A percentile compares a stretch with the other conserved stretches of the same genome.
These are phyloP conservation scores for Pissodes strobi DNA, from an alignment of 1,140 invertebrate genomes.

Conservation along the genomic window DNA sequence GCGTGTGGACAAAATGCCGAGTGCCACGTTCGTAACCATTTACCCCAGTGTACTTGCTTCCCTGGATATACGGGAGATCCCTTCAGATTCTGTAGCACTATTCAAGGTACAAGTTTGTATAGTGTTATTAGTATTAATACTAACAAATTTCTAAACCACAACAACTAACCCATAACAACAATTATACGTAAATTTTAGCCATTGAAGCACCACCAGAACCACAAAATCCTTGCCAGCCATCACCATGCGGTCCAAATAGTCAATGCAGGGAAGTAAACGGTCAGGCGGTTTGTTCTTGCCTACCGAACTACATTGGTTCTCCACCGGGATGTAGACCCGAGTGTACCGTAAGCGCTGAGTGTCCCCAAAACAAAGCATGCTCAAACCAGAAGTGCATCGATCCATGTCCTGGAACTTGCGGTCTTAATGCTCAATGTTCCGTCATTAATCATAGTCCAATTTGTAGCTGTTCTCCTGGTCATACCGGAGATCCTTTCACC, in stretches of 20 bases:
- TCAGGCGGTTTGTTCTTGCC: no score
- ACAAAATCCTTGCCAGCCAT: conserved; percentile 66
- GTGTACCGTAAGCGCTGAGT: conserved; percentile 79
- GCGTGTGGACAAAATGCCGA: no score
- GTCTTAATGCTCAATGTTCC: conserved; percentile 65
- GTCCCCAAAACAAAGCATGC: conserved; percentile 72
- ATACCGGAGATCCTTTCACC: no score
- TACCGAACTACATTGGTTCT: no score
- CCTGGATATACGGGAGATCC: conserved; percentile 67
- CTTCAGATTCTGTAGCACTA: conserved; percentile 61
- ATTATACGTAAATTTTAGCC: conserved; percentile 69
- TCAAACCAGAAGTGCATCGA: no score
- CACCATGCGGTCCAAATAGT: no score
- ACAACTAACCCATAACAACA: no score
- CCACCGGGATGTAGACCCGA: conserved; percentile 77
- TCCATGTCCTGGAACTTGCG: no score
- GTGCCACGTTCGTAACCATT: conserved; percentile 66
- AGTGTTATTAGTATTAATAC: neutral
- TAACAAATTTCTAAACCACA: neutral
- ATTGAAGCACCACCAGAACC: conserved; percentile 48
- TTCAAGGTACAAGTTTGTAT: conserved; percentile 60
- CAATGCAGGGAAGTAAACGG: no score
- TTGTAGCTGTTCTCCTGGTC: conserved; percentile 61
- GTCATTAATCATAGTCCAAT: conserved; percentile 74
- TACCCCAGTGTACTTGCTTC: conserved; percentile 62